Evolutionary conservation across 30 jellyfish, hydroid and myxozoan species (phyloP).

Genomic region (Hydractinia echinata): DNA sequence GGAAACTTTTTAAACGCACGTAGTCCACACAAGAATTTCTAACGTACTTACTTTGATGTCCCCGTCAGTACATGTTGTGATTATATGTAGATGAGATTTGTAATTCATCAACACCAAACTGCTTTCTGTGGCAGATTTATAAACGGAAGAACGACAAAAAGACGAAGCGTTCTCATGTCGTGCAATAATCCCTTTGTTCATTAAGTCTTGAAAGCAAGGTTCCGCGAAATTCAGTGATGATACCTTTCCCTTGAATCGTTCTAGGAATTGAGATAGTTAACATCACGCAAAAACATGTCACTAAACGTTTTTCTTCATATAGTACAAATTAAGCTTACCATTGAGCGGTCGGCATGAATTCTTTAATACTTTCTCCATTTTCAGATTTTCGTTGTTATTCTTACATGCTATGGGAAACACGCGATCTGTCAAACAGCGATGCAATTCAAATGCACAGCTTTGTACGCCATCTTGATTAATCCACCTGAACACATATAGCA

Average conservation of each 20-base stretch:
- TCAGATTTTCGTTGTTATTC: no score
- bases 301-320: no score
- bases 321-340: no score
- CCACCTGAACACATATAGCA: no score
- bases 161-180: neutral
- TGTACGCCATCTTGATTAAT: no score
- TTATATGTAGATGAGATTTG: neutral
- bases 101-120: constrained; percentile 6
- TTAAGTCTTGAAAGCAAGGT: neutral
- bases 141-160: neutral
- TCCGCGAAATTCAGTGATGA: neutral
- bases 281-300: no score
- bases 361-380: no score
- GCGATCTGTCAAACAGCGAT: no score
- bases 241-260: neutral
- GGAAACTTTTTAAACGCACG: neutral
- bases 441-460: no score
- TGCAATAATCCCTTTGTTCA: neutral
- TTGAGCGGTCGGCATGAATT: no score
- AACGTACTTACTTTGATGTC: neutral
- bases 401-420: no score
- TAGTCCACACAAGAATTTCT: neutral
- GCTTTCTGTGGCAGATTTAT: neutral
- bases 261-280: neutral
- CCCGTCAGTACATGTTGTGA: constrained; percentile 7